phyloP scores from a whole-genome alignment of 2,113 vertebrate genomes.

The Neolamprologus brichardi region DNA sequence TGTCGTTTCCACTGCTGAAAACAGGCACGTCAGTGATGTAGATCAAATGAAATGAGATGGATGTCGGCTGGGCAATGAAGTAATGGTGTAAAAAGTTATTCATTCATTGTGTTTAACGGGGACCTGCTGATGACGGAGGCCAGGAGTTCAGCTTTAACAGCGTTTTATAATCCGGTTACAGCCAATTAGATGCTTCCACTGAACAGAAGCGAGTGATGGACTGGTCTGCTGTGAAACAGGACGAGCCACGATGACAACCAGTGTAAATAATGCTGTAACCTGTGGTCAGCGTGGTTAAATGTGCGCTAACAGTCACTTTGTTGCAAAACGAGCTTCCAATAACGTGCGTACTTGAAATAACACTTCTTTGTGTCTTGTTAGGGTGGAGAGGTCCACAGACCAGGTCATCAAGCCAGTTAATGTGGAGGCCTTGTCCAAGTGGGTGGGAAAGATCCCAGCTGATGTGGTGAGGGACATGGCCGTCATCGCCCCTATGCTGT shows the following conservation, averaged over 20 bases:
- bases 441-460: slow-evolving; percentile 92
- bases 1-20: neutral
- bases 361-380: slow-evolving; percentile 24
- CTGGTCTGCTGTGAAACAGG: neutral
- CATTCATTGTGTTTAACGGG: neutral
- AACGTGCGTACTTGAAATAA: neutral
- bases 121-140: neutral
- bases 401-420: slow-evolving; percentile 98
- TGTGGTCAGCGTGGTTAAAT: neutral
- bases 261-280: neutral
- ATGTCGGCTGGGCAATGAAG: neutral
- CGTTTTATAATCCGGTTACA: neutral
- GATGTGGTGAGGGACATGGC: slow-evolving; percentile 94
- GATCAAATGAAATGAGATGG: neutral
- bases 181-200: neutral
- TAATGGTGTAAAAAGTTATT: neutral
- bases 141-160: neutral
- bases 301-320: neutral
- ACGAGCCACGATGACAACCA: neutral
- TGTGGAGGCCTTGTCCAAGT: slow-evolving; percentile 91
- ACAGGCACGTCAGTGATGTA: neutral
- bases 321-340: neutral
- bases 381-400: slow-evolving; percentile 95
- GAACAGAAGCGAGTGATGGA: neutral
- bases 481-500: slow-evolving; percentile 90